Evolutionary conservation across 2,888 invertebrate species (phyloP).

Genomic region (Tenthredo notha): DNA sequence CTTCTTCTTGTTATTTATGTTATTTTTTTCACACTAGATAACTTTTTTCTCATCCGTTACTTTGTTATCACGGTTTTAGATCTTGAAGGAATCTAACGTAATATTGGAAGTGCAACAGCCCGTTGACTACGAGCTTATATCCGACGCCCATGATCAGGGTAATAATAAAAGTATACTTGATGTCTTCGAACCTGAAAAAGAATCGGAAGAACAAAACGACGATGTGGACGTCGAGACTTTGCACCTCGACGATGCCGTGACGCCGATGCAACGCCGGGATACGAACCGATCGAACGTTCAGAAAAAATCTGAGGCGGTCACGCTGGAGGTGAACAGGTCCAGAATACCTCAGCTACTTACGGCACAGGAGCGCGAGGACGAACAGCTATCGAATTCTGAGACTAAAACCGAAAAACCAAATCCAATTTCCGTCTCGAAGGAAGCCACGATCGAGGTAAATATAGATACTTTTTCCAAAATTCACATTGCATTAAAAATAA

Average conservation of each 20-base stretch:
- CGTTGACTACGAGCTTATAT: slow-evolving; percentile 29
- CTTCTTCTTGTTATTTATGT: background rate
- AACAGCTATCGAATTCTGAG: slow-evolving; percentile 22
- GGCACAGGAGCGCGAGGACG: slow-evolving; percentile 36
- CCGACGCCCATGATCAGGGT: background rate
- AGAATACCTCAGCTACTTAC: slow-evolving; percentile 50
- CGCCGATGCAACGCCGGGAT: slow-evolving; percentile 45
- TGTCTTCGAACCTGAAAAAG: background rate
- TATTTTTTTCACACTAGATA: background rate
- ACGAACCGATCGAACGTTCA: slow-evolving; percentile 37
- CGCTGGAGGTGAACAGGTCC: slow-evolving; percentile 51
- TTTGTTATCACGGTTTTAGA: background rate
- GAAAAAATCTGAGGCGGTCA: slow-evolving; percentile 49
- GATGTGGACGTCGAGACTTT: slow-evolving; percentile 12
- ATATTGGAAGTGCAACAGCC: slow-evolving; percentile 30
- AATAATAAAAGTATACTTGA: background rate
- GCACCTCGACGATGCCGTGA: slow-evolving; percentile 37
- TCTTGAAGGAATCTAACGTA: slow-evolving; percentile 32
- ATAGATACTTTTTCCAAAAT: background rate
- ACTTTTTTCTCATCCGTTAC: background rate
- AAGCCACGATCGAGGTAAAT: slow-evolving; percentile 59
- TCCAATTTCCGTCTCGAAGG: slow-evolving; percentile 58
- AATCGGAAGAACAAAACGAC: background rate
- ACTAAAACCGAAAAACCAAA: slow-evolving; percentile 52
- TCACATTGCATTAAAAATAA: background rate